phyloP scores from a whole-genome alignment of 2,797 vertebrate genomes.

The Trachops cirrhosus region DNA sequence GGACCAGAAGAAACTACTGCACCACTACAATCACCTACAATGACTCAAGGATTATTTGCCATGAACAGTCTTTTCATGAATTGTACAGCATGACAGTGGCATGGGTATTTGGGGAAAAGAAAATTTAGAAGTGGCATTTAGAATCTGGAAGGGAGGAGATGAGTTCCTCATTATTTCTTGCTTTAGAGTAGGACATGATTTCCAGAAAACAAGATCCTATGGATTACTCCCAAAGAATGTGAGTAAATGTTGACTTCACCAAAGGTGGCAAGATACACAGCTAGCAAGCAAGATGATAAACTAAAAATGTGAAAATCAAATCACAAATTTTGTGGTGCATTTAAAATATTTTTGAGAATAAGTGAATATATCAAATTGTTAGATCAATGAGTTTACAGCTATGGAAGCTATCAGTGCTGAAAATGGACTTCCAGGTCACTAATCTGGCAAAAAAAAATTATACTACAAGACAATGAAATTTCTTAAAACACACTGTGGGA shows the following conservation, averaged over 20 bases:
- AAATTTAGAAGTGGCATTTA: constrained; percentile 94
- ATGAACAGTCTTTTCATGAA: constrained; percentile 92
- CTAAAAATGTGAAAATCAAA: background rate
- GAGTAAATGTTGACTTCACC: background rate
- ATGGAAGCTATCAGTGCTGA: background rate
- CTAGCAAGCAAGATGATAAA: background rate
- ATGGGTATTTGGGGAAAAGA: constrained; percentile 97
- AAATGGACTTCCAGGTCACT: background rate
- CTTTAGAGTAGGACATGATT: constrained; percentile 93
- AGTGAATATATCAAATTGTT: background rate
- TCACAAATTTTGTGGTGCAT: background rate
- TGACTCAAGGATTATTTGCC: constrained; percentile 93
- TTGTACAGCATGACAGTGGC: constrained; percentile 91
- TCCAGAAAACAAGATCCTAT: constrained; percentile 92
- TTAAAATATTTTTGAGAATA: background rate
- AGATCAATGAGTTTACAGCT: background rate
- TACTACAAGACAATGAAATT: background rate
- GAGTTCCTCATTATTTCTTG: constrained; percentile 92
- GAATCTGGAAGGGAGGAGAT: constrained; percentile 96
- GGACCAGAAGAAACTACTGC: constrained; percentile 84
- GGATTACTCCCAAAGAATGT: constrained; percentile 64
- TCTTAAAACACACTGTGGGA: background rate
- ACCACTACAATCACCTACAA: constrained; percentile 91
- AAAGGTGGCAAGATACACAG: background rate
- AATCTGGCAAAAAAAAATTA: background rate